These are phyloP conservation scores for Meganola albula DNA, from an alignment of 2,888 invertebrate genomes.

Conservation along the genomic window DNA sequence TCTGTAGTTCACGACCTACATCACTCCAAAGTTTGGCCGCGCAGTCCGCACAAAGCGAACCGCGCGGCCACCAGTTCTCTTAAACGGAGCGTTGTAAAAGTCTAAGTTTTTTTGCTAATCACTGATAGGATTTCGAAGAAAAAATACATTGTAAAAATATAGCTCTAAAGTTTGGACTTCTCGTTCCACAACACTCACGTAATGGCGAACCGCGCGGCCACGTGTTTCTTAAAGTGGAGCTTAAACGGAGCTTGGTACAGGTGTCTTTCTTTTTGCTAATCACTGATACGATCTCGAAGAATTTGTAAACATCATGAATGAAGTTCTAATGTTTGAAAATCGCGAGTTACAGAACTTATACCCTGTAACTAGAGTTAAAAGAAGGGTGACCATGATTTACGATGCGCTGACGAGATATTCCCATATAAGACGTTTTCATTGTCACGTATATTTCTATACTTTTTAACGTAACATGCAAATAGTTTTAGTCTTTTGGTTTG, in stretches of 20 bases:
- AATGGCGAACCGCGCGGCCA: conserved; percentile 11
- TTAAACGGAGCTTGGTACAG: conserved; percentile 11
- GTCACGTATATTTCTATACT: conserved; percentile 11
- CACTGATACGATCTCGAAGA: conserved; percentile 6
- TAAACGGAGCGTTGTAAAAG: conserved; percentile 4
- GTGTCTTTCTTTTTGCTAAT: conserved; percentile 10
- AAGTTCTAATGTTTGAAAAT: not conserved
- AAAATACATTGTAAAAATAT: conserved; percentile 2
- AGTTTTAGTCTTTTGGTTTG: conserved; percentile 12
- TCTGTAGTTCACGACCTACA: conserved; percentile 4
- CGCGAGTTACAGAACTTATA: not conserved
- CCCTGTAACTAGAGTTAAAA: not conserved
- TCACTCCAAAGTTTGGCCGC: conserved; percentile 4
- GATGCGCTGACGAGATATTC: conserved; percentile 1
- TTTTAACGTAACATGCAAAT: conserved; percentile 12
- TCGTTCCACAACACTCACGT: conserved; percentile 10
- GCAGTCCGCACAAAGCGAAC: conserved; percentile 4
- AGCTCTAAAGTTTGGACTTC: conserved; percentile 10
- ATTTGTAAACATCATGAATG: conserved; percentile 1
- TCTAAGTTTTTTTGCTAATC: conserved; percentile 5
- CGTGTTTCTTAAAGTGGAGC: conserved; percentile 9
- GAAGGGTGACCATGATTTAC: not conserved
- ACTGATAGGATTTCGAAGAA: conserved; percentile 5
- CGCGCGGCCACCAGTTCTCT: conserved; percentile 4
- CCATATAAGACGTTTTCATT: conserved; percentile 8